A percentile compares a stretch with the other conserved stretches of the same genome.
Evolutionary conservation across 1,140 invertebrate genomes (phyloP).

Genomic region (Brachionus angularis): DNA sequence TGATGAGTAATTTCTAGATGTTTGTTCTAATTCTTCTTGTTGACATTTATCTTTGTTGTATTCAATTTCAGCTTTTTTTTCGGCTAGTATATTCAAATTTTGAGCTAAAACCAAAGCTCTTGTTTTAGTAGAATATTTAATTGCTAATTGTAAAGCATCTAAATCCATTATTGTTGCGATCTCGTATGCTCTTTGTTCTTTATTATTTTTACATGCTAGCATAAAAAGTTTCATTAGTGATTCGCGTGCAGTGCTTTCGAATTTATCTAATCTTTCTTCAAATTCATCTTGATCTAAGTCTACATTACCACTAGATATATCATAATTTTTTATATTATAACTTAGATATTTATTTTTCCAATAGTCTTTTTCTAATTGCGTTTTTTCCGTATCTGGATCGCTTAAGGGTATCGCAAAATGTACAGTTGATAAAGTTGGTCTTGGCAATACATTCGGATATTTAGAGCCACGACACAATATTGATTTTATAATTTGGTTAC

Average conservation of each 20-base stretch:
- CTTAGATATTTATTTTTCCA: conserved; percentile 19
- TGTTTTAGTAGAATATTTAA: conserved; percentile 76
- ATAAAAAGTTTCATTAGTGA: conserved; percentile 83
- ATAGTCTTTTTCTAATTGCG: conserved; percentile 65
- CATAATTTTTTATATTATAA: background rate
- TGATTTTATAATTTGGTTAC: conserved; percentile 69
- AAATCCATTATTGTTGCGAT: conserved; percentile 76
- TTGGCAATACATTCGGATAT: conserved; percentile 78
- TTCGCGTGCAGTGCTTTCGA: conserved; percentile 60
- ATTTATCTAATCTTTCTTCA: conserved; percentile 64
- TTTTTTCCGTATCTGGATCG: conserved; percentile 74
- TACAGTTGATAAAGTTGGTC: conserved; percentile 71
- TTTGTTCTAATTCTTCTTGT: background rate
- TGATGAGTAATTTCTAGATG: background rate
- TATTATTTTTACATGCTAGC: conserved; percentile 74
- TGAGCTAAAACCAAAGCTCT: conserved; percentile 73
- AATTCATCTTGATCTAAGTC: conserved; percentile 49
- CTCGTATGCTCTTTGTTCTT: conserved; percentile 78
- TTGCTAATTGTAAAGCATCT: conserved; percentile 72
- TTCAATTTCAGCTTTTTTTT: conserved; percentile 46
- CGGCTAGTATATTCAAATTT: conserved; percentile 56
- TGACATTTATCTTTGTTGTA: background rate
- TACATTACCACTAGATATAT: background rate
- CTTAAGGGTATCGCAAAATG: conserved; percentile 70
- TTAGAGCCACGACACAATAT: conserved; percentile 79